Conservation (phyloP, 2,888 invertebrate genomes). For the Eupithecia subumbrata region DNA sequence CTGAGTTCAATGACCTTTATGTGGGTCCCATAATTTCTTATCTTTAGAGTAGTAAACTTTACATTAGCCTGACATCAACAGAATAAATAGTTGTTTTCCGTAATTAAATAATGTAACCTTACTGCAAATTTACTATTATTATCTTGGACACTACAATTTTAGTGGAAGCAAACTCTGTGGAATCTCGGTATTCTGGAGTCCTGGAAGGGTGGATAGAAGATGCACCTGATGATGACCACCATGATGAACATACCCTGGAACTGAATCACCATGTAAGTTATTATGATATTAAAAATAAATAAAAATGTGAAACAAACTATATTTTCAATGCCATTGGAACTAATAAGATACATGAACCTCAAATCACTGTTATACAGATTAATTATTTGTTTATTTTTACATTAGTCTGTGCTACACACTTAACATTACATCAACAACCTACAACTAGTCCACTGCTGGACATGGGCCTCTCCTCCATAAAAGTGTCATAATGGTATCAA, state of each 20-base stretch:
- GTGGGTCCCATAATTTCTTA: neutral
- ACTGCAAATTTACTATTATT: neutral
- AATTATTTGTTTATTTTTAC: neutral
- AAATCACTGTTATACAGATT: neutral
- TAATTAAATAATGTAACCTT: neutral
- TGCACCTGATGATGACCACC: slow-evolving; percentile 78
- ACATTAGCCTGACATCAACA: neutral
- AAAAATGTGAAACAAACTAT: too few relatives aligned
- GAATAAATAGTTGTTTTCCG: neutral
- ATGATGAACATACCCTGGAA: slow-evolving; percentile 81
- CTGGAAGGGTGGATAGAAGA: slow-evolving; percentile 92
- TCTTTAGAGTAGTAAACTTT: neutral
- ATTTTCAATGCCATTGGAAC: neutral
- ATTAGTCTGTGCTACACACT: neutral
- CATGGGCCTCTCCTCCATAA: neutral
- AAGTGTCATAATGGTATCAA: too few relatives aligned
- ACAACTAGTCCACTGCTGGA: neutral
- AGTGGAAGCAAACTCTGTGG: slow-evolving; percentile 81
- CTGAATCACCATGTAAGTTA: slow-evolving; percentile 78
- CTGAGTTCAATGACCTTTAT: slow-evolving; percentile 4
- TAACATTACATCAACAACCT: neutral
- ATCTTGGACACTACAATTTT: slow-evolving; percentile 13
- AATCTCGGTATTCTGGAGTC: slow-evolving; percentile 89
- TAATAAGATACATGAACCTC: neutral
- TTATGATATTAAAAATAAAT: slow-evolving; percentile 8